phyloP scores from a whole-genome alignment of 2,888 invertebrate genomes.

The Yponomeuta malinellus region DNA sequence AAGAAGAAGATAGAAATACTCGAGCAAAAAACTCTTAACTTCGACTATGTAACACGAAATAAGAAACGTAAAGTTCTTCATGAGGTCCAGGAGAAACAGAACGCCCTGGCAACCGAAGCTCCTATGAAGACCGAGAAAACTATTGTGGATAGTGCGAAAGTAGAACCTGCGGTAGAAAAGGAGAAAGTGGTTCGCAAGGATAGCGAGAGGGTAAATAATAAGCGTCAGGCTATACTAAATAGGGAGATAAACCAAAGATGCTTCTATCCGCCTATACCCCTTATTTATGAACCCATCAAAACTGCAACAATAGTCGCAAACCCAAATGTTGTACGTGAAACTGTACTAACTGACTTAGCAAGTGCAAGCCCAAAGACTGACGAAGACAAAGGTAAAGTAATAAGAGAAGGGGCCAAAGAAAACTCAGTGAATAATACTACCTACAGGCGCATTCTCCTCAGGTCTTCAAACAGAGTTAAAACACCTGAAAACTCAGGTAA shows the following conservation, averaged over 20 bases:
- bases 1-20: constrained; percentile 8
- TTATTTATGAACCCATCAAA: not conserved
- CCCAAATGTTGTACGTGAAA: not conserved
- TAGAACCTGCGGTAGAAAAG: not conserved
- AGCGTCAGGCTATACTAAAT: not conserved
- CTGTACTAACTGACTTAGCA: not conserved
- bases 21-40: not conserved
- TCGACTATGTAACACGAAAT: not conserved
- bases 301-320: not conserved
- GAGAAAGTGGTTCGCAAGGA: not conserved
- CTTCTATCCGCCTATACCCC: not conserved
- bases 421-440: constrained; percentile 17
- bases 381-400: not conserved
- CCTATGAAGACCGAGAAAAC: not conserved
- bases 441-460: constrained; percentile 36
- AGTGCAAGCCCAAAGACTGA: not conserved
- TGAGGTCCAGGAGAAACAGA: not conserved
- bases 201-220: not conserved
- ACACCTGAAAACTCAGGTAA: constrained; percentile 5
- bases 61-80: constrained; percentile 2
- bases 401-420: constrained; percentile 6
- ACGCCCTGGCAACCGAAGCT: not conserved
- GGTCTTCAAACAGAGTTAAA: constrained; percentile 38
- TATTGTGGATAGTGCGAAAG: not conserved
- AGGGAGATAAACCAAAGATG: not conserved